phyloP scores from a whole-genome alignment of 2,113 vertebrate genomes.

The Gymnocephalus cernua region DNA sequence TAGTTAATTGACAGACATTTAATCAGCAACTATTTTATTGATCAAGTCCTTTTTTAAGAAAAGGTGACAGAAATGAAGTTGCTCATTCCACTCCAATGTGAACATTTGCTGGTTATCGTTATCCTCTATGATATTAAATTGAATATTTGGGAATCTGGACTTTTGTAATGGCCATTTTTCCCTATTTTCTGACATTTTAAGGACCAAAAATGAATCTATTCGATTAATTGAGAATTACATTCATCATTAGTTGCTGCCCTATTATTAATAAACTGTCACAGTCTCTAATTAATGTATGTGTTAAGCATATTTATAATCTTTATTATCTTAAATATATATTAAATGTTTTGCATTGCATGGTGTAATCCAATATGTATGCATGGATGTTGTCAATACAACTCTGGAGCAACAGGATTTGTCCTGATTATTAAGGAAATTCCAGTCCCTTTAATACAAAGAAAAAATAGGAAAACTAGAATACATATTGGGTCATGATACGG shows the following conservation, averaged over 20 bases:
- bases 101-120: not conserved
- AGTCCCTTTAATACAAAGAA: not conserved
- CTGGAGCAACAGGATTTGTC: not conserved
- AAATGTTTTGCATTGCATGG: not conserved
- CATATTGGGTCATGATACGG: conserved; percentile 9
- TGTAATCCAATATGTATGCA: not conserved
- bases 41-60: not conserved
- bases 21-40: not conserved
- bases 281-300: not conserved
- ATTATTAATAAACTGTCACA: not conserved
- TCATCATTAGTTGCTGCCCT: not conserved
- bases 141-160: not conserved
- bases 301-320: not conserved
- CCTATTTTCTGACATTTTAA: not conserved
- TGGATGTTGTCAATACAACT: not conserved
- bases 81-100: not conserved
- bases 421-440: not conserved
- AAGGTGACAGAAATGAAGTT: not conserved
- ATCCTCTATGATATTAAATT: not conserved
- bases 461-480: not conserved
- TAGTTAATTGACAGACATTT: not conserved
- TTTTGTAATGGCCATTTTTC: not conserved
- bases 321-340: too few relatives aligned
- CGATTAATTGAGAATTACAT: not conserved
- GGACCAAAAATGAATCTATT: not conserved